Evolutionary conservation across 2,888 invertebrate genomes (phyloP).

Genomic region (Eulithis testata): DNA sequence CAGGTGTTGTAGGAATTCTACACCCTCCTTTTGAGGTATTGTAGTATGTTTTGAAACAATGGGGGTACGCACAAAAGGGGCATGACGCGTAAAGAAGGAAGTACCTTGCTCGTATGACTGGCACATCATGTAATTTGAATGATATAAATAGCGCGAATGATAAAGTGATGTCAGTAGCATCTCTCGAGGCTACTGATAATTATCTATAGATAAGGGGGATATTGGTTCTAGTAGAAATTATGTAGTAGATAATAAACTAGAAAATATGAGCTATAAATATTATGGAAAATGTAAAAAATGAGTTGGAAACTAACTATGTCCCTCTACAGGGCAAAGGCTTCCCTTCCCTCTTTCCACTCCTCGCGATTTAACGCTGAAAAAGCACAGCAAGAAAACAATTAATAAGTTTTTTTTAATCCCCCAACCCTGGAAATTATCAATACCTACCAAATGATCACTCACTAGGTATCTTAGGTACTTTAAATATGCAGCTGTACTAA

Average conservation of each 20-base stretch:
- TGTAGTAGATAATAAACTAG: background rate
- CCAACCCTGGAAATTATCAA: too few relatives aligned
- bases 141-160: slow-evolving; percentile 53
- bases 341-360: too few relatives aligned
- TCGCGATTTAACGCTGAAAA: too few relatives aligned
- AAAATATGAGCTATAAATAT: too few relatives aligned
- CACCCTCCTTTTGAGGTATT: slow-evolving; percentile 55
- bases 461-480: too few relatives aligned
- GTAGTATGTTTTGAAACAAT: slow-evolving; percentile 57
- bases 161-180: slow-evolving; percentile 39
- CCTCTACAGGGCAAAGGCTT: too few relatives aligned
- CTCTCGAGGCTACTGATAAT: slow-evolving; percentile 4
- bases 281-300: too few relatives aligned
- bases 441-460: too few relatives aligned
- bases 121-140: slow-evolving; percentile 40
- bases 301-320: too few relatives aligned
- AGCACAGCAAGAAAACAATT: too few relatives aligned
- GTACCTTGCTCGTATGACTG: slow-evolving; percentile 43
- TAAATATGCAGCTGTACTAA: background rate
- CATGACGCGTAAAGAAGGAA: slow-evolving; percentile 48
- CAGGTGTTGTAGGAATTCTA: slow-evolving; percentile 54
- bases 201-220: background rate
- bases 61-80: slow-evolving; percentile 46
- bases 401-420: too few relatives aligned
- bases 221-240: background rate